Evolutionary conservation across 2,113 vertebrate genomes (phyloP).

Genomic region (Menidia beryllina): DNA sequence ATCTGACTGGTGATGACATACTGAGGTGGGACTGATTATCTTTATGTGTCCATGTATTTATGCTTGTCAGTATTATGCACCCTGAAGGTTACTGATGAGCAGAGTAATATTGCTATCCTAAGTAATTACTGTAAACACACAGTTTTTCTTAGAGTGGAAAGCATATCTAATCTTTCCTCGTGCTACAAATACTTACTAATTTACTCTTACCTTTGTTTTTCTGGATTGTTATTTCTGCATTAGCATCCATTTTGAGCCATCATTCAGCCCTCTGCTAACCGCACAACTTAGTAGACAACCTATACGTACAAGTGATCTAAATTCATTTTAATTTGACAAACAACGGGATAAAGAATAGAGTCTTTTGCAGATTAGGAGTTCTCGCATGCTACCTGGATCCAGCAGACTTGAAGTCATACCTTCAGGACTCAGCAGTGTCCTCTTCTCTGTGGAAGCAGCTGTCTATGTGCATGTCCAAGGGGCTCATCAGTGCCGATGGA

Average conservation of each 20-base stretch:
- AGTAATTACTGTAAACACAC: background rate
- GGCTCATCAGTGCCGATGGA: constrained; percentile 81
- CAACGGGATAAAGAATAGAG: constrained; percentile 9
- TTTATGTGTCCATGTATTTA: background rate
- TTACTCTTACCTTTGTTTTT: background rate
- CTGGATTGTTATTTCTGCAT: background rate
- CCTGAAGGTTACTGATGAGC: background rate
- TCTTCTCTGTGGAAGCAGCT: constrained; percentile 83
- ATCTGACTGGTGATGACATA: constrained; percentile 79
- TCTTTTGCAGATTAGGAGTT: constrained; percentile 82
- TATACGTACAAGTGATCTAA: background rate
- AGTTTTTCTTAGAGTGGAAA: too few relatives aligned
- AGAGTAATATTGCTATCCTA: background rate
- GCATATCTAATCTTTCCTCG: too few relatives aligned
- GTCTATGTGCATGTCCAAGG: constrained; percentile 84
- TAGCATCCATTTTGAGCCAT: background rate
- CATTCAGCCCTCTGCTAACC: background rate
- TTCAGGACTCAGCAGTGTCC: constrained; percentile 76
- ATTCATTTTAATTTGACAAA: background rate
- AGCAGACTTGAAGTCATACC: constrained; percentile 81
- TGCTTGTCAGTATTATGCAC: background rate
- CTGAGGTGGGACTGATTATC: constrained; percentile 76
- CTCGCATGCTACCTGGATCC: constrained; percentile 88
- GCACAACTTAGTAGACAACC: background rate
- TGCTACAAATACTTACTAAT: background rate